Conservation (phyloP, 2,113 vertebrate genomes). For the Phaethornis superciliosus region DNA sequence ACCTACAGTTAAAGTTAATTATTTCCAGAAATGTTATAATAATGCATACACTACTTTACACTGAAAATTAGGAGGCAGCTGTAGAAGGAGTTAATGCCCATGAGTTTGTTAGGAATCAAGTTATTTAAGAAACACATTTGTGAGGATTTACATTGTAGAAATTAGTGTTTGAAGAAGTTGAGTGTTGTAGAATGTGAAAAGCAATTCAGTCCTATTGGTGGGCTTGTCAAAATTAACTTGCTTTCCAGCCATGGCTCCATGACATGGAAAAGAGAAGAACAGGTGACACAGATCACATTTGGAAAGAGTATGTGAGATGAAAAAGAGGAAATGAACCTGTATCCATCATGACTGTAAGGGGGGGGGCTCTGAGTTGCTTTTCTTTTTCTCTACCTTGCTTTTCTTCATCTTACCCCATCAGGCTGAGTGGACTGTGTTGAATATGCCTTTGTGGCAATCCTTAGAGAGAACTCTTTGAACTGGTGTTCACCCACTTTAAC, state of each 20-base stretch:
- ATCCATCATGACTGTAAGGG: background rate
- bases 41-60: background rate
- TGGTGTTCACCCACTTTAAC: background rate
- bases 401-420: background rate
- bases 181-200: background rate
- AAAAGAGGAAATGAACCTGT: background rate
- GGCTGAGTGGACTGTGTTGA: background rate
- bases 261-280: background rate
- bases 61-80: background rate
- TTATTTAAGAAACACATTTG: slow-evolving; percentile 30
- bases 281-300: background rate
- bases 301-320: background rate
- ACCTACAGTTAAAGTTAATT: background rate
- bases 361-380: background rate
- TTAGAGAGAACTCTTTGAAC: background rate
- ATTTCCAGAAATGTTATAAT: background rate
- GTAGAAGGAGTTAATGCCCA: slow-evolving; percentile 24
- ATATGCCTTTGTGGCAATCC: background rate
- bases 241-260: background rate
- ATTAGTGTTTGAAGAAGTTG: slow-evolving; percentile 2
- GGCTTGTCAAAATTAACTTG: background rate
- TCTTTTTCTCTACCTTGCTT: too few species aligned
- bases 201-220: background rate
- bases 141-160: slow-evolving; percentile 67
- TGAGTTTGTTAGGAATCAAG: background rate